Percentiles rank a stretch among this genome's conserved stretches.
These are phyloP conservation scores for Cantharis rufa DNA, from an alignment of 2,888 invertebrate genomes.

Conservation along the genomic window DNA sequence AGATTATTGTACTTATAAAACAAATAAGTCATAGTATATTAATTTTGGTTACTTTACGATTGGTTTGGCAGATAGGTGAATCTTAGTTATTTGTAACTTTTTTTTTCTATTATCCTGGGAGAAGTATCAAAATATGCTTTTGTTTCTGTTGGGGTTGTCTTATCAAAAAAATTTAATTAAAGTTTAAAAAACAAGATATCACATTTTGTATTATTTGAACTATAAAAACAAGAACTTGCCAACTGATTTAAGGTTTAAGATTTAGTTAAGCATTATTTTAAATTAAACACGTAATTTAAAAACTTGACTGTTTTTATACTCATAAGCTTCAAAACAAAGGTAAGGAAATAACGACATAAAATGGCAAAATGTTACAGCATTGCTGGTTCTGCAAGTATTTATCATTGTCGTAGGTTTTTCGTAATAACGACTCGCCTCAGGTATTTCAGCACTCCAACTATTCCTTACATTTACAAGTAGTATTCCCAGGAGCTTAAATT, in stretches of 20 bases:
- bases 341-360: slow-evolving; percentile 15
- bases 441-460: slow-evolving; percentile 11
- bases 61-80: no score
- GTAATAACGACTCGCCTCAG: slow-evolving; percentile 15
- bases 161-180: background rate
- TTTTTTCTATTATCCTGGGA: no score
- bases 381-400: slow-evolving; percentile 18
- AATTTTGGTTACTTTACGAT: no score
- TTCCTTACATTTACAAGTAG: slow-evolving; percentile 20
- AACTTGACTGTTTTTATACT: background rate
- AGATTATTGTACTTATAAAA: no score
- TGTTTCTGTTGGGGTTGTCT: background rate
- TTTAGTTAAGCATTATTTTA: background rate
- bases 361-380: slow-evolving; percentile 10
- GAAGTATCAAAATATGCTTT: no score
- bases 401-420: slow-evolving; percentile 20
- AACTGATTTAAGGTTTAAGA: background rate
- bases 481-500: slow-evolving; percentile 8
- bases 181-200: background rate
- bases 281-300: slow-evolving; percentile 3
- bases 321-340: background rate
- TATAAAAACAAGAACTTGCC: no score
- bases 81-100: no score
- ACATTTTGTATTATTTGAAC: no score
- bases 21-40: no score